Evolutionary conservation across 2,113 vertebrate genomes (phyloP), one percentile per base, ranked within the genome.

Genomic region (Upupa epops): DNA sequence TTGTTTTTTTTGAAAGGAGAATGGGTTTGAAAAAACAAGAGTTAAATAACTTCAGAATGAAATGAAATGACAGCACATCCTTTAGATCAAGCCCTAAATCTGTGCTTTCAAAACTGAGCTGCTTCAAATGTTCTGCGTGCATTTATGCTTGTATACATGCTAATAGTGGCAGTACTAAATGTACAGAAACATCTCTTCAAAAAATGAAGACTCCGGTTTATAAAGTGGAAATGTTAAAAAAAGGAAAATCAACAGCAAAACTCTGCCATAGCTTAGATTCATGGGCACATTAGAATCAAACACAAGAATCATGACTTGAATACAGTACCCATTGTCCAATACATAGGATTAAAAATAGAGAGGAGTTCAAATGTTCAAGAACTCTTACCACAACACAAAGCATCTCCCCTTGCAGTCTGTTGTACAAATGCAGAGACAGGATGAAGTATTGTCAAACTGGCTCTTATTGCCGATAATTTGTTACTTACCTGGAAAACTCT

Each of bases 1-100:
- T 68, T 66, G 42, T 3, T 14, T 4, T 76, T 85, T 86, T 79
- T 49, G 19, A 74, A 66, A 87, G 32, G 15, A 85, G 37, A 94
- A 91, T 48, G 24, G 6, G 24, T 52, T 88, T 80, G 51, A 51
- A 80, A 64, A 93, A 92, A 26, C 22, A 79, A 42, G 37, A 60
- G 26, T 82, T 82, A 92, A 85, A 34, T 61, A 84, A 84, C 68
- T 87, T 85, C 60, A 82, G 80, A 89, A 76, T 31, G 29, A 86
- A 83, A 86, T 37, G 52, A 91, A 83, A 85, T 58, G 55, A 66
- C 52, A 92, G 78, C 87, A 66, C 42, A 51, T 92, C 79, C 84
- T 87, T 94, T 79, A 84, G 46, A 86, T 51, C 63, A 69, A 61
- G 54, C n/a, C 58, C 74, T 55, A 80, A 83, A 84, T 70, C 32